Percentiles rank a stretch among this genome's conserved stretches.
Conservation (phyloP, 2,113 vertebrate species). For the Vimba vimba region DNA sequence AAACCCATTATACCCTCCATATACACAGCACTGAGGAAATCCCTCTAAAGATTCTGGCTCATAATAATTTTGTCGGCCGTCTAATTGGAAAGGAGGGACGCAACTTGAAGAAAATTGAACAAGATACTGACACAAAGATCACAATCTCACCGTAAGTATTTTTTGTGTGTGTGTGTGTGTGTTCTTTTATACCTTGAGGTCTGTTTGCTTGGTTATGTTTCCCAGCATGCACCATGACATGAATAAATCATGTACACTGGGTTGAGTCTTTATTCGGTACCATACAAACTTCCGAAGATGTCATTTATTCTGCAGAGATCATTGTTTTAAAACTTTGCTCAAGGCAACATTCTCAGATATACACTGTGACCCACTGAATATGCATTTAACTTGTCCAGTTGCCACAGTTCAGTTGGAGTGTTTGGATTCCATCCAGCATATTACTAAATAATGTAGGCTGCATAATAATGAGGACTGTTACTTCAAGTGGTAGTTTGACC, state of each 20-base stretch:
- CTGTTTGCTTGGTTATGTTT: neutral
- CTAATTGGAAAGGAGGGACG: constrained; percentile 98
- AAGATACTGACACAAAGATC: constrained; percentile 97
- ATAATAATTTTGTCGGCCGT: constrained; percentile 97
- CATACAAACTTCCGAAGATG: neutral
- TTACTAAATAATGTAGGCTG: neutral
- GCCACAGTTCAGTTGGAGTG: neutral
- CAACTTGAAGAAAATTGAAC: constrained; percentile 98
- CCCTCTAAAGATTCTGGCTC: constrained; percentile 95
- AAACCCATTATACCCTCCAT: neutral
- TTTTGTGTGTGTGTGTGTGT: too few relatives aligned
- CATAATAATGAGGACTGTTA: neutral
- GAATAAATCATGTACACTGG: neutral
- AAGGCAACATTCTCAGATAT: neutral
- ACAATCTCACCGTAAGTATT: constrained; percentile 94
- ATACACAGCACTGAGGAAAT: constrained; percentile 91
- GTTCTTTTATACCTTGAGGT: too few relatives aligned
- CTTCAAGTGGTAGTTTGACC: neutral
- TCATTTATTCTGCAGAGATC: neutral
- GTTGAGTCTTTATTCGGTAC: neutral
- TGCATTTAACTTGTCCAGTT: neutral
- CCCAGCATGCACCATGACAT: neutral
- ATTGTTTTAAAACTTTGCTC: neutral
- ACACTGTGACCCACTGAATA: neutral
- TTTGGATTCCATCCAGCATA: neutral